A percentile compares a stretch with the other conserved stretches of the same genome.
Evolutionary conservation across 2,888 invertebrate species (phyloP).

Genomic region (Pycnomerus fuliginosus): DNA sequence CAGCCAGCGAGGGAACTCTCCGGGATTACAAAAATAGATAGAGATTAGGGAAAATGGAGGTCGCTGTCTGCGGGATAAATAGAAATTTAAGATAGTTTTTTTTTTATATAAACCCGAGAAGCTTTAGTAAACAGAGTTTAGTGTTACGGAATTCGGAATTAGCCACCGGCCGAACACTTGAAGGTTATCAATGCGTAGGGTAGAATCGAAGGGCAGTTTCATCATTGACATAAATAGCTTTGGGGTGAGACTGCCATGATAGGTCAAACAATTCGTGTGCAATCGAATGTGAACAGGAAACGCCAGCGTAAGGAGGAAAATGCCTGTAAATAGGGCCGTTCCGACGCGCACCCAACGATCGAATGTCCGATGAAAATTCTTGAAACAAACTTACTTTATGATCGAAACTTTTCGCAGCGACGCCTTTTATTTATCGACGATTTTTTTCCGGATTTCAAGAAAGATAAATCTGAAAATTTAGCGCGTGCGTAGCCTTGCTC

Average conservation of each 20-base stretch:
- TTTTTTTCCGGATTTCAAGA: too few relatives aligned
- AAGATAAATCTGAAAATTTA: conserved; percentile 26
- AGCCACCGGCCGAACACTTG: conserved; percentile 42
- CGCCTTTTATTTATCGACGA: not conserved
- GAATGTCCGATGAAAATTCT: conserved; percentile 34
- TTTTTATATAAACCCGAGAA: conserved; percentile 22
- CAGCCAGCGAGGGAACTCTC: conserved; percentile 46
- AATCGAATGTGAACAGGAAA: conserved; percentile 54
- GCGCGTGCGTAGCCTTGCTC: conserved; percentile 37
- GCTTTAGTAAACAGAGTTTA: conserved; percentile 26
- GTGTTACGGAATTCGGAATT: conserved; percentile 42
- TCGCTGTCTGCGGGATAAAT: conserved; percentile 20
- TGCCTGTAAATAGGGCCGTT: conserved; percentile 52
- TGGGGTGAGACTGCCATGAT: conserved; percentile 43
- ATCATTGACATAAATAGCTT: conserved; percentile 43
- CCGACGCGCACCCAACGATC: conserved; percentile 42
- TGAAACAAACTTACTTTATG: conserved; percentile 31
- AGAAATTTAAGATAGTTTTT: conserved; percentile 1
- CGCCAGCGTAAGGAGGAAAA: conserved; percentile 53
- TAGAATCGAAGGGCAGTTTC: conserved; percentile 40
- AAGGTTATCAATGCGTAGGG: conserved; percentile 41
- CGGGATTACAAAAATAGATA: conserved; percentile 53
- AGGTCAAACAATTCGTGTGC: conserved; percentile 53
- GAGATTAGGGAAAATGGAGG: conserved; percentile 51
- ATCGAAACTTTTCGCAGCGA: conserved; percentile 2